Evolutionary conservation across 1,140 invertebrate species (phyloP), one percentile per base, ranked within the genome.

Genomic region (Heliconius hermathena): DNA sequence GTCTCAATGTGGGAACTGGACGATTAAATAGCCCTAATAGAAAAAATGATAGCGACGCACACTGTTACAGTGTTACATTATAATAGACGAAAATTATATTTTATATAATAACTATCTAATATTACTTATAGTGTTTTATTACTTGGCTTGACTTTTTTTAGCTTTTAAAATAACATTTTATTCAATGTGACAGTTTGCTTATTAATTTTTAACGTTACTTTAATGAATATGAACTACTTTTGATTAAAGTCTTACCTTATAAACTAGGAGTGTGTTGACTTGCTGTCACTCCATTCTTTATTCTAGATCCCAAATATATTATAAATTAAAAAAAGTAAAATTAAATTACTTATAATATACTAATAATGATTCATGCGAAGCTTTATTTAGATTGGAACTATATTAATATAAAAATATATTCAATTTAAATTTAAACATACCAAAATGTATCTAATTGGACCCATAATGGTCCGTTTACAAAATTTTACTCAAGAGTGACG

Each of bases 1-100:
- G 88, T 90, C 90, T 91, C 83, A 91, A 89, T 91, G 90, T 90
- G 90, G 89, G 90, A 91, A 91, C 88, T 83, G 78, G 77, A 41
- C 84, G 78, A 88, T 84, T 85, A 82, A 84, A 74, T 74, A 76
- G 75, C 78, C 81, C 87, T 88, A 91, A 90, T 91, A 90, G 89
- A 91, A 91, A 88, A 87, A 52, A 88, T 83, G 88, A 49, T 73
- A 4, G 46, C 77, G 41, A 78, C 77, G 71, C 18, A 78, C 77
- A 78, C 71, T 77, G 71, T 71, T 38, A 33, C 36, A 71, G 13
- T 71, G 26, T 29, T 71, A 46, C 1, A 18, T 18, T 52, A 20
- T 52, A 20, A 52, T 20, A 52, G 18, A 52, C 0, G 1, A 52
- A 52, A 52, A 18, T 52, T 0, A 52, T 52, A 20, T 52, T 52